These are phyloP conservation scores for Cololabis saira DNA, from an alignment of 2,113 vertebrate genomes.

Conservation along the genomic window DNA sequence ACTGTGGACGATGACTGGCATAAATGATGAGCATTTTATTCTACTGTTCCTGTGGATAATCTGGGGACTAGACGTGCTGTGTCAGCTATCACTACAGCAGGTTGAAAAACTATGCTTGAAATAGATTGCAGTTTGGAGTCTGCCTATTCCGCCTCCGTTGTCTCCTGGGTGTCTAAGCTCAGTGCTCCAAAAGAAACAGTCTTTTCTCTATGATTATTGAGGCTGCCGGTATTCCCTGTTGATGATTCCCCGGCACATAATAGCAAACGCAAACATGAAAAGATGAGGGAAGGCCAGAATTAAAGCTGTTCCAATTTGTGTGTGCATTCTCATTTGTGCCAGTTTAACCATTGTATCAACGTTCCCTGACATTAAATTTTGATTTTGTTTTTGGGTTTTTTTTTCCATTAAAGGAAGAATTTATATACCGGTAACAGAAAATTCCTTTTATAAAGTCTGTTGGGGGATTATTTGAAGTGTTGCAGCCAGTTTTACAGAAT, in stretches of 20 bases:
- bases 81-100: conserved; percentile 60
- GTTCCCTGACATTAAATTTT: neutral
- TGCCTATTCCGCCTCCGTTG: conserved; percentile 37
- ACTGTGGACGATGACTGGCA: conserved; percentile 51
- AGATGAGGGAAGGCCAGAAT: neutral
- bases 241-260: conserved; percentile 29
- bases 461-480: too few species aligned
- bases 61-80: conserved; percentile 56
- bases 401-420: too few species aligned
- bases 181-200: conserved; percentile 41
- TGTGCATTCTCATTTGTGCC: neutral
- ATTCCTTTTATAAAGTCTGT: too few species aligned
- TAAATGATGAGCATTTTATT: conserved; percentile 52
- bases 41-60: conserved; percentile 56
- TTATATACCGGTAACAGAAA: too few species aligned
- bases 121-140: conserved; percentile 55
- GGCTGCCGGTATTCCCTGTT: conserved; percentile 38
- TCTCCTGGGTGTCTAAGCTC: conserved; percentile 59
- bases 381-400: too few species aligned
- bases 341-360: neutral
- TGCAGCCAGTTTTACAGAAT: too few species aligned
- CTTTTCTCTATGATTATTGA: conserved; percentile 47
- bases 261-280: conserved; percentile 30
- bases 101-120: conserved; percentile 53
- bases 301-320: neutral